A percentile compares a stretch with the other conserved stretches of the same genome.
Evolutionary conservation across 2,797 vertebrate species (phyloP).

Genomic region (Gallinago stenura): DNA sequence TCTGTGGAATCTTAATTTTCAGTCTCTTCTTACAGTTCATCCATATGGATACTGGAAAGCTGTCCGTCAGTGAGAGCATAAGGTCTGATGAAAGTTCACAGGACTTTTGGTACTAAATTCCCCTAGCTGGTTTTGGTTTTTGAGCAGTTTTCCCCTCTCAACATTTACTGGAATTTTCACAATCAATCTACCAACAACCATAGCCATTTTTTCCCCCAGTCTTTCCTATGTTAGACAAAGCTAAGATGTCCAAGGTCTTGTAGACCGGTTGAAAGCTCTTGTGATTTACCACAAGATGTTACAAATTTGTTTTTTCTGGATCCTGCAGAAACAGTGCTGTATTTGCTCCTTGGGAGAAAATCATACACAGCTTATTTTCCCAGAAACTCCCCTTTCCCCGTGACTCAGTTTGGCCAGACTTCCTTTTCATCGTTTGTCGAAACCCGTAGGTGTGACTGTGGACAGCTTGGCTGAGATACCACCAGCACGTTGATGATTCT

Average conservation of each 20-base stretch:
- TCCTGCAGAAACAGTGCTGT: neutral
- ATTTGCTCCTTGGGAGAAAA: slow-evolving; percentile 13
- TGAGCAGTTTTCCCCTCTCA: neutral
- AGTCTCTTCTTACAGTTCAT: neutral
- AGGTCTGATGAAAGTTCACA: neutral
- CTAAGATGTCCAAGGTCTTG: neutral
- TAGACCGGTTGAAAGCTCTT: neutral
- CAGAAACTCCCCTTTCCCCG: neutral
- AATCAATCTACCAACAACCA: neutral
- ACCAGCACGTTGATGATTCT: neutral
- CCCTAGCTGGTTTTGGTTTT: neutral
- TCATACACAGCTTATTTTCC: neutral
- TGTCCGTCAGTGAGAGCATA: neutral
- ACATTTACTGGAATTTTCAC: neutral
- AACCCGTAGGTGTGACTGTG: neutral
- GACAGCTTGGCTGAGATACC: neutral
- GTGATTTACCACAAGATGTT: neutral
- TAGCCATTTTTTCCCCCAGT: neutral
- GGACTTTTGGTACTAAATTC: neutral
- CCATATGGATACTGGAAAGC: neutral
- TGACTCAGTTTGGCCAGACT: slow-evolving; percentile 23
- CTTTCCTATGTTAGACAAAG: neutral
- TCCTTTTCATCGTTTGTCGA: neutral
- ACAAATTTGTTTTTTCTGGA: neutral
- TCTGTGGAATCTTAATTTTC: neutral